Evolutionary conservation across 2,797 vertebrate species (phyloP).

Genomic region (Craterocephalus amniculus): DNA sequence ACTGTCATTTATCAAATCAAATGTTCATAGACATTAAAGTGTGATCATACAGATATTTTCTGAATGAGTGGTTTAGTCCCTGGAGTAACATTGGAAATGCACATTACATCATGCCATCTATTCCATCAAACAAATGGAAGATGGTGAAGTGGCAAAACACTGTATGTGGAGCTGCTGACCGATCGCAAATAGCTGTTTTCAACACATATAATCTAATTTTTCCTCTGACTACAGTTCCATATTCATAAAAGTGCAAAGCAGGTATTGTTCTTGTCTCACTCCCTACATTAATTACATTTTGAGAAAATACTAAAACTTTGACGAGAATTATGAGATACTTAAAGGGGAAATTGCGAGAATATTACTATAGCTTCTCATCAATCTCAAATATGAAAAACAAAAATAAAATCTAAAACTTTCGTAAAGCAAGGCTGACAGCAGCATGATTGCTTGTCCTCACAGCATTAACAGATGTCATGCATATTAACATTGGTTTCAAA

Average conservation of each 20-base stretch:
- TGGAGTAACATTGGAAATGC: constrained; percentile 14
- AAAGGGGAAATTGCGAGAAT: constrained; percentile 10
- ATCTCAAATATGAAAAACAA: constrained; percentile 24
- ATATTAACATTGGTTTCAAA: constrained; percentile 20
- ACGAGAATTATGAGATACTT: constrained; percentile 25
- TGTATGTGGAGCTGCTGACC: constrained; percentile 17
- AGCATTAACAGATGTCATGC: constrained; percentile 41
- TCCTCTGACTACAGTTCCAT: constrained; percentile 20
- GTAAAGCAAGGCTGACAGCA: constrained; percentile 15
- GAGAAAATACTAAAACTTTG: constrained; percentile 33
- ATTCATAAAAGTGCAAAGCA: constrained; percentile 22
- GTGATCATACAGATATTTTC: neutral
- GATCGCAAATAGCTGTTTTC: constrained; percentile 24
- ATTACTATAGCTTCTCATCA: constrained; percentile 29
- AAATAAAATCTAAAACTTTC: constrained; percentile 12
- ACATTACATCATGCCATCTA: constrained; percentile 10
- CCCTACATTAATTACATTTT: constrained; percentile 16
- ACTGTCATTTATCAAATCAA: constrained; percentile 27
- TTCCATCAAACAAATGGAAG: constrained; percentile 31
- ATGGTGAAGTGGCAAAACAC: constrained; percentile 19
- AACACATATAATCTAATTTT: constrained; percentile 24
- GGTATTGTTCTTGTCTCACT: constrained; percentile 9
- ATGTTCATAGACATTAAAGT: constrained; percentile 13
- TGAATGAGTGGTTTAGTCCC: neutral
- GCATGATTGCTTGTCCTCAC: constrained; percentile 25